phyloP scores from a whole-genome alignment of 2,888 invertebrate species.

The Stenchaetothrips biformis region DNA sequence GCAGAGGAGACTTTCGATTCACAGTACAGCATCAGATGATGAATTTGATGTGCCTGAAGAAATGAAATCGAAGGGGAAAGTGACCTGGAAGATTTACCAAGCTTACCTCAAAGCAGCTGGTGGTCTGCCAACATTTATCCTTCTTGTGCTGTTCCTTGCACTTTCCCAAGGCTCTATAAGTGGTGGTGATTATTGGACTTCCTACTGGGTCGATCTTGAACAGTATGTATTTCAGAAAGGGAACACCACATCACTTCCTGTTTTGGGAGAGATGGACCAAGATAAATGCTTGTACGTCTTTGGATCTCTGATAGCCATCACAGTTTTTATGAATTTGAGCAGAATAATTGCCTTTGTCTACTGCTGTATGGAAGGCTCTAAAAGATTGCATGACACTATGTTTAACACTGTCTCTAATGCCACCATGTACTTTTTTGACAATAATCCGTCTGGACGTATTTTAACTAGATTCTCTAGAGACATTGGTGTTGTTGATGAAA shows the following conservation, averaged over 20 bases:
- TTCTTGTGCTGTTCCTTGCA: constrained; percentile 59
- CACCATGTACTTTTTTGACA: constrained; percentile 82
- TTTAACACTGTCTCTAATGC: constrained; percentile 74
- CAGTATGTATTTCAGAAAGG: constrained; percentile 16
- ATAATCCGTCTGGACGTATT: constrained; percentile 74
- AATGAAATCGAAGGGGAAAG: constrained; percentile 56
- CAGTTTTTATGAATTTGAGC: constrained; percentile 52
- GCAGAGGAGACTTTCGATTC: constrained; percentile 8
- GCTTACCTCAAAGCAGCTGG: constrained; percentile 70
- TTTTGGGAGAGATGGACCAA: background rate
- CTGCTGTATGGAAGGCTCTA: constrained; percentile 74
- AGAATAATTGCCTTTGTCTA: constrained; percentile 65
- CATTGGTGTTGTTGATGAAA: constrained; percentile 64
- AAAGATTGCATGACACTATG: constrained; percentile 75
- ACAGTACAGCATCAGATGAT: constrained; percentile 34
- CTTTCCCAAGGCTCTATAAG: constrained; percentile 58
- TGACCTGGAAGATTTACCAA: constrained; percentile 58
- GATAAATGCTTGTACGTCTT: constrained; percentile 54
- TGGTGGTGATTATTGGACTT: constrained; percentile 64
- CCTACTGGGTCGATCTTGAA: constrained; percentile 58
- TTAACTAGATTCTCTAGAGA: constrained; percentile 88
- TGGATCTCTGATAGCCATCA: constrained; percentile 50
- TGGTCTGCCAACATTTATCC: constrained; percentile 54
- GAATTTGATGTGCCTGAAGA: constrained; percentile 51
- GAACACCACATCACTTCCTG: background rate